Evolutionary conservation across 2,888 invertebrate species (phyloP).

Genomic region (Cheilosia vernalis): DNA sequence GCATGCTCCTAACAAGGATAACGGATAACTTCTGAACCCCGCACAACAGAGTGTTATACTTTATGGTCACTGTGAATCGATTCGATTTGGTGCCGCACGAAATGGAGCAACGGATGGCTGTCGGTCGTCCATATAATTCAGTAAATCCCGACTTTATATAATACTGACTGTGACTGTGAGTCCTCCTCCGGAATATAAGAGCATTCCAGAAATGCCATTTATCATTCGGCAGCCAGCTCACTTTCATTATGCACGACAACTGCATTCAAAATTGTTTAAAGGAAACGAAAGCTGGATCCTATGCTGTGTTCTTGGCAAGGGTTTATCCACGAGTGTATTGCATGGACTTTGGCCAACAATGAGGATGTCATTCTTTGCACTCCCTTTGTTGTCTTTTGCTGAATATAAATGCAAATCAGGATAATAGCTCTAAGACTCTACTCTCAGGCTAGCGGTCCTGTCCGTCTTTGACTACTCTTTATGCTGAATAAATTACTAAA

Average conservation of each 20-base stretch:
- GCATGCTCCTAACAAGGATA: constrained; percentile 57
- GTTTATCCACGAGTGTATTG: constrained; percentile 41
- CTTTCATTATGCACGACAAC: constrained; percentile 65
- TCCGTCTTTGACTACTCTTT: constrained; percentile 9
- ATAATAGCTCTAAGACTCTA: constrained; percentile 27
- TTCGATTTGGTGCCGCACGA: constrained; percentile 60
- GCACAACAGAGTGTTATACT: constrained; percentile 60
- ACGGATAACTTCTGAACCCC: constrained; percentile 67
- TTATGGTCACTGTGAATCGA: constrained; percentile 60
- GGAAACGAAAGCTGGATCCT: constrained; percentile 18
- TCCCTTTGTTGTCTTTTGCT: constrained; percentile 5
- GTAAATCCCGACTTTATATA: constrained; percentile 22
- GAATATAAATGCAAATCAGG: constrained; percentile 52
- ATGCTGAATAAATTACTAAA: constrained; percentile 37
- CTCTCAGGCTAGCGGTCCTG: neutral
- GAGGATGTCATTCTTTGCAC: constrained; percentile 11
- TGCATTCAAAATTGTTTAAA: constrained; percentile 49
- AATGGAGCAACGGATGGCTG: constrained; percentile 62
- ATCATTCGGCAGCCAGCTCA: constrained; percentile 57
- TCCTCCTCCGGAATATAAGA: constrained; percentile 10
- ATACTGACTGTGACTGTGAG: constrained; percentile 4
- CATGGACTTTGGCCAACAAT: constrained; percentile 36
- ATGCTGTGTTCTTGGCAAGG: constrained; percentile 36
- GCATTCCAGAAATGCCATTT: constrained; percentile 69
- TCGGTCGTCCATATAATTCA: constrained; percentile 51